phyloP scores from a whole-genome alignment of 2,888 invertebrate genomes.

The Sisyra nigra region DNA sequence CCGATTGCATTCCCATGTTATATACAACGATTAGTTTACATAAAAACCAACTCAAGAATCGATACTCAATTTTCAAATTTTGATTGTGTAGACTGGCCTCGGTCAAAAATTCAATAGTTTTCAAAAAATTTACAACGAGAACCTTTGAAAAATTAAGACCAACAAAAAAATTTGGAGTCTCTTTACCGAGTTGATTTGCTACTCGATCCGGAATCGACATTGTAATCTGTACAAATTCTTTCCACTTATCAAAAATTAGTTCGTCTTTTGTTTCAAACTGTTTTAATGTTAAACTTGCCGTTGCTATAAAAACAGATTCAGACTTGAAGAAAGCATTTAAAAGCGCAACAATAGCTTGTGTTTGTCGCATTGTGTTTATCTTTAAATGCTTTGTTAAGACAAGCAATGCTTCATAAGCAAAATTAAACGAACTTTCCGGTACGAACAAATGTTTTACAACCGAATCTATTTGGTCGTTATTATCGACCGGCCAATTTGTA shows the following conservation, averaged over 20 bases:
- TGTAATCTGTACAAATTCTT: conserved; percentile 40
- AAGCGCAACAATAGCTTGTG: conserved; percentile 27
- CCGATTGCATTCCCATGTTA: conserved; percentile 28
- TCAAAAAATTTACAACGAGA: conserved; percentile 40
- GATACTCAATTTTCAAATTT: conserved; percentile 18
- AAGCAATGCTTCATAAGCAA: conserved; percentile 31
- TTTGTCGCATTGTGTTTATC: conserved; percentile 21
- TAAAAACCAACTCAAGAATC: conserved; percentile 36
- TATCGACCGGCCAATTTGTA: conserved; percentile 36
- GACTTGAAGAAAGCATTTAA: conserved; percentile 34
- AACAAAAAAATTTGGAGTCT: conserved; percentile 39
- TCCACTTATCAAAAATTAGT: conserved; percentile 25
- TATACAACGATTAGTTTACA: conserved; percentile 44
- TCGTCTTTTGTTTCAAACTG: not conserved
- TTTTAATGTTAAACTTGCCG: conserved; percentile 17
- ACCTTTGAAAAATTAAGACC: conserved; percentile 38
- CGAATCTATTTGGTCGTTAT: conserved; percentile 24
- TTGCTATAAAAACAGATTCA: conserved; percentile 36
- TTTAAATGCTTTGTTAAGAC: conserved; percentile 32
- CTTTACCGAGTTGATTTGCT: conserved; percentile 44
- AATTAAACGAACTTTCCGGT: conserved; percentile 33
- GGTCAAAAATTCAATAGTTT: conserved; percentile 42
- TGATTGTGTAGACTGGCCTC: conserved; percentile 16
- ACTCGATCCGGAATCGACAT: conserved; percentile 51
- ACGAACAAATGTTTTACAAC: conserved; percentile 31